Evolutionary conservation across 2,888 invertebrate species (phyloP), one percentile per base, ranked within the genome.

Genomic region (Stenodema calcarata): DNA sequence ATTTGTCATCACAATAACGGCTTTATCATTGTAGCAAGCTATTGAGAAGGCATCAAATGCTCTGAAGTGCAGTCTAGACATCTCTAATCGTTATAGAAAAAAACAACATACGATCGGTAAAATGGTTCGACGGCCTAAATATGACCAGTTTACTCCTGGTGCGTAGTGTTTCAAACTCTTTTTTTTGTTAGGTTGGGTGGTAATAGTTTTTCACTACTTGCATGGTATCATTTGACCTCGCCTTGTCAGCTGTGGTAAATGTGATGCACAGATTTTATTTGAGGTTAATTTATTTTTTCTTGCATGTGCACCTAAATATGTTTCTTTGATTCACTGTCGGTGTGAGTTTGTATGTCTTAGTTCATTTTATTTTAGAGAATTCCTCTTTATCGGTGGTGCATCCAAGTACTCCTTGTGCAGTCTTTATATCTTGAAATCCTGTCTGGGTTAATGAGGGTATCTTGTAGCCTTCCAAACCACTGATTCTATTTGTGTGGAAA

Each of bases 71-170:
- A 95, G 96, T 86, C 92, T 97, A 84, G 92, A 93, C n/a, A 94
- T 98, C 0, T 98, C 98, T 90, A 94, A 95, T 90, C 92, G 93
- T 82, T 93, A 93, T 89, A 92, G 95, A 50, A 93, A 93, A 89
- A 95, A 94, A 90, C 94, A 92, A 86, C 95, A 96, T 90, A 95
- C 95, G 28, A 92, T 98, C 87, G 95, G 96, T n/a, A 96, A 96
- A 90, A 95, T 96, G 90, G 94, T 94, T 89, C 94, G 94, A 91
- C 92, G 94, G 92, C 93, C 94, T 0, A 95, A 96, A 91, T 97
- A 96, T 90, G 94, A 95, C 89, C 91, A 92, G 35, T 95, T 95
- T 89, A 94, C 96, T 0, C 95, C 93, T 90, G 93, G 94, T 93
- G 69, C 47, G 86, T 76, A 23, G 23, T 23, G 62, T 18, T 62